Base-by-base conservation (phyloP, 1,140 invertebrate species). In the Diorhabda sublineata region DNA sequence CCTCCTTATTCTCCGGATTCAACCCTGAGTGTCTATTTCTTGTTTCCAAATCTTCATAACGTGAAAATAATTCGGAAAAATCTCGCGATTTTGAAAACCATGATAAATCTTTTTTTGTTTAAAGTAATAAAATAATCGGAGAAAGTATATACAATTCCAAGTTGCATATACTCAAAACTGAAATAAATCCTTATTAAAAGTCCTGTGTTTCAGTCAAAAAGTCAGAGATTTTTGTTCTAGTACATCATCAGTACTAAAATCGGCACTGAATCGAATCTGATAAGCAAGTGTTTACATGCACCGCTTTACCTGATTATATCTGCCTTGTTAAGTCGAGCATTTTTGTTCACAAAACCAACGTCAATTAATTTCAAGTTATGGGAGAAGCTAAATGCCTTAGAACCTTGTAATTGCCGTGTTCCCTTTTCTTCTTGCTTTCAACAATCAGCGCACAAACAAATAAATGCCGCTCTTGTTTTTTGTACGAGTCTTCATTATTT, bases 291-390 rank as follows among this genome's bases (percentile, higher is more conserved):
- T 71, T 71, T 71, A 63, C 69, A 71, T 71, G 71, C 66, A 66
- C 69, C 65, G 61, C 68, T 60, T 56, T 57, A 57, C 43, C 71
- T 58, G 71, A 72, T 72, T 69, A 64, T 70, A 72, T 72, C 71
- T 72, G 64, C 61, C 71, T 72, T 69, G 68, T 69, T 67, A 69
- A 67, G 69, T 67, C 69, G 71, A 26, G 59, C 63, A 72, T 67
- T 72, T 72, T 72, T 70, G 60, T 41, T 63, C 61, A 66, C 64
- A 58, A 71, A 69, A 62, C 69, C 71, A 64, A 67, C 68, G 71
- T 72, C 71, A 72, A 72, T 72, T 72, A 72, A 72, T 72, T 72
- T 68, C 64, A 65, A 72, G 71, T 72, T 72, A 72, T 72, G 71
- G 71, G 56, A 47, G 52, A 9, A 67, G 47, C 58, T 58, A 43